Conservation (phyloP, 1,140 invertebrate genomes). For the Tigriopus japonicus region DNA sequence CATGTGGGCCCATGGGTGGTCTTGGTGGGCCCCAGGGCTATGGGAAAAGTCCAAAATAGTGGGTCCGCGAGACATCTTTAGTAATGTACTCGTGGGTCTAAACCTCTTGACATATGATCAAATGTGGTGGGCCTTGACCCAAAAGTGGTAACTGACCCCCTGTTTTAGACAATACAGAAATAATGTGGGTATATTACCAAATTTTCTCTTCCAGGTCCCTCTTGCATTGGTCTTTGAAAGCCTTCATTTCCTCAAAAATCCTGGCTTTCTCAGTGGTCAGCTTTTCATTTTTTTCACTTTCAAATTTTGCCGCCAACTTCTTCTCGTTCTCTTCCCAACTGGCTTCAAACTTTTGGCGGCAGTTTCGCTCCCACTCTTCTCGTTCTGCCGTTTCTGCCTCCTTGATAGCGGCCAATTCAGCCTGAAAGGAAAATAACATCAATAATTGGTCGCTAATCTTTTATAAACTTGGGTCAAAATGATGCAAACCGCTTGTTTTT, state of each 20-base stretch:
- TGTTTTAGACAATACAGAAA: no score
- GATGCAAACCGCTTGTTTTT: not conserved
- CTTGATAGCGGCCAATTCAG: not conserved
- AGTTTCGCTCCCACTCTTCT: not conserved
- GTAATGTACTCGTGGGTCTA: no score
- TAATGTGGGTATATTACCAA: not conserved
- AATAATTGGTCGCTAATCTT: no score
- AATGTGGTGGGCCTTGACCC: no score
- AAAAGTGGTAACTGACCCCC: no score
- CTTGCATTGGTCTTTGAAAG: not conserved
- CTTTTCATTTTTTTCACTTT: not conserved
- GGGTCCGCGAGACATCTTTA: no score
- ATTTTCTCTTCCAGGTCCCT: not conserved
- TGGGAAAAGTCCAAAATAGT: no score
- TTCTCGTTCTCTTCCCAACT: not conserved
- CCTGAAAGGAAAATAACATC: not conserved
- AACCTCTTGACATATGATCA: no score
- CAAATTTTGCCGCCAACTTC: not conserved
- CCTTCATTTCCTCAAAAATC: not conserved
- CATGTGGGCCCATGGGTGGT: no score
- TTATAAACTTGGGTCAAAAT: no score
- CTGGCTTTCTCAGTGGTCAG: not conserved
- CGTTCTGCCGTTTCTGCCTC: not conserved
- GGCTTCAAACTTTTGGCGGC: not conserved
- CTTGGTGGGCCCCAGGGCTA: no score